Conservation (phyloP, 2,113 vertebrate genomes). For the Stercorarius parasiticus region DNA sequence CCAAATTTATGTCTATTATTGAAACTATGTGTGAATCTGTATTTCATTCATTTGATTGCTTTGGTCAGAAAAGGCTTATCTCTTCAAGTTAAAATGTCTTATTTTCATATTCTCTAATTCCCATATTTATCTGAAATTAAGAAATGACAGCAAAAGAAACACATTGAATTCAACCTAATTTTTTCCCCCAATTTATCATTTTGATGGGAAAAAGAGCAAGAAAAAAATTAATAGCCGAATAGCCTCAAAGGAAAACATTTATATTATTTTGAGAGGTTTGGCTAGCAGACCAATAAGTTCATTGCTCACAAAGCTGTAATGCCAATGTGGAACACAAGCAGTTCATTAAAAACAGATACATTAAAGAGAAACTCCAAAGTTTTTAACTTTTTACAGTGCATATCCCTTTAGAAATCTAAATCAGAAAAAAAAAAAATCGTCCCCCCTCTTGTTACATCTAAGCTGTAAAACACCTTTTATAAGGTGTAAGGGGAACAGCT, state of each 20-base stretch:
- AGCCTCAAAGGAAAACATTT: neutral
- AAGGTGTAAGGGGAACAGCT: neutral
- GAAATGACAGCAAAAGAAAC: neutral
- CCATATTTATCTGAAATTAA: neutral
- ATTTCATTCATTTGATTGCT: neutral
- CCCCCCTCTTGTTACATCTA: neutral
- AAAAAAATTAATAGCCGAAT: neutral
- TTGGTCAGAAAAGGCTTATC: neutral
- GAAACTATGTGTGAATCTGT: neutral
- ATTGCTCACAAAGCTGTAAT: neutral
- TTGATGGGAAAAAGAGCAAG: neutral
- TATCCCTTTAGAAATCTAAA: neutral
- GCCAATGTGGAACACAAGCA: neutral
- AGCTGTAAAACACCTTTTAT: fast-evolving
- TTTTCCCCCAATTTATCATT: fast-evolving
- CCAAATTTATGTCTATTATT: neutral
- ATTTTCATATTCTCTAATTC: neutral
- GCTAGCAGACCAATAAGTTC: neutral
- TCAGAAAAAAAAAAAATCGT: neutral
- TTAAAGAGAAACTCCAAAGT: neutral
- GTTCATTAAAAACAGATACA: neutral
- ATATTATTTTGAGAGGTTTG: neutral
- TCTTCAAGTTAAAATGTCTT: neutral
- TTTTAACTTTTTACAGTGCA: neutral
- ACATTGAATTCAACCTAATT: neutral